These are phyloP conservation scores for Petaurus breviceps DNA, from an alignment of 2,113 vertebrate species.

Conservation along the genomic window DNA sequence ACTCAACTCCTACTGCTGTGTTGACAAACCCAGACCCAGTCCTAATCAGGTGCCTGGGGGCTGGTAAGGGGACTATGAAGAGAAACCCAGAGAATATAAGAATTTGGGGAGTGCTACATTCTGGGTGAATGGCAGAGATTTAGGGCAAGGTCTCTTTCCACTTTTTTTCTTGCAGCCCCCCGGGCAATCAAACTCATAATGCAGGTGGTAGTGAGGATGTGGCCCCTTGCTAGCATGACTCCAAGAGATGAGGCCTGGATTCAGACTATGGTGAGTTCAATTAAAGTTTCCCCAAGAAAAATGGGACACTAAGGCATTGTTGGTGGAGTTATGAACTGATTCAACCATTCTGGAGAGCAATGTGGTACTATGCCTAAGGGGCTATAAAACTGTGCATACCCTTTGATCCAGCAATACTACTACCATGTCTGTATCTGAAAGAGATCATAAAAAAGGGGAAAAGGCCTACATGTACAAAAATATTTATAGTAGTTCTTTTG, in stretches of 20 bases:
- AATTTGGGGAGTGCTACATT: background rate
- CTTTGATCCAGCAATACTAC: background rate
- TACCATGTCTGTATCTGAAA: too few relatives aligned
- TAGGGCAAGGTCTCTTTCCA: background rate
- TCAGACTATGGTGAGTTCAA: constrained; percentile 39
- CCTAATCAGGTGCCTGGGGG: background rate
- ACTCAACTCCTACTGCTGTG: background rate
- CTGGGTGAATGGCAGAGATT: background rate
- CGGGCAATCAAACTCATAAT: constrained; percentile 33
- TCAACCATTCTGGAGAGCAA: background rate
- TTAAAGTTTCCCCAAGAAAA: background rate
- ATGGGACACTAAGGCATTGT: background rate
- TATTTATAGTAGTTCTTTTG: background rate
- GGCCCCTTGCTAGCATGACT: accelerated
- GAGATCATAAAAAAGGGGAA: background rate
- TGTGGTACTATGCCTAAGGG: background rate
- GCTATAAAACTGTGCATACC: background rate
- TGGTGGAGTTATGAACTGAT: background rate
- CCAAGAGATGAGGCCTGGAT: background rate
- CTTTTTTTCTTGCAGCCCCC: constrained; percentile 42
- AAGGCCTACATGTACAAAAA: background rate
- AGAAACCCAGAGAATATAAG: background rate
- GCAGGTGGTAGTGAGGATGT: constrained; percentile 49
- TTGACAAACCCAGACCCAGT: background rate
- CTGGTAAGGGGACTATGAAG: background rate